phyloP scores from a whole-genome alignment of 2,113 vertebrate species.

The Rhinopomastus cyanomelas region DNA sequence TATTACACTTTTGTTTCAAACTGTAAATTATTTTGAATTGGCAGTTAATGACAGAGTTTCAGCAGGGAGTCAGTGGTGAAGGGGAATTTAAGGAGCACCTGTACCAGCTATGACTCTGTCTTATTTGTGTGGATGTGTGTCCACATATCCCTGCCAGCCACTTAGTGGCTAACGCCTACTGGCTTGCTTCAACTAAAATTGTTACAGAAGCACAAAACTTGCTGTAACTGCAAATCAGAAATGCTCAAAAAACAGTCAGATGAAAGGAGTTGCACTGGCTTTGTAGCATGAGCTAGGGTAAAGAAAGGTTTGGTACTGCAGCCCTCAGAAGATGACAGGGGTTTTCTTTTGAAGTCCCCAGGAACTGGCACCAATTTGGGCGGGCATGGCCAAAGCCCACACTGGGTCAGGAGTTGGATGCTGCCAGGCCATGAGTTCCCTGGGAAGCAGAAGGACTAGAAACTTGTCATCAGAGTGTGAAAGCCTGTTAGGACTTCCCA shows the following conservation, averaged over 20 bases:
- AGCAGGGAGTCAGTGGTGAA: neutral
- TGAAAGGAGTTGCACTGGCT: neutral
- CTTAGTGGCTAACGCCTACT: neutral
- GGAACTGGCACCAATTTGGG: accelerated
- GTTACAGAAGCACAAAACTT: neutral
- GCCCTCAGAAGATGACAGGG: neutral
- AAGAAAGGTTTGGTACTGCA: neutral
- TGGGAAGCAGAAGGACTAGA: neutral
- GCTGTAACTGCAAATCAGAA: neutral
- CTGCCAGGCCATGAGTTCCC: neutral
- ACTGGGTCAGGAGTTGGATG: neutral
- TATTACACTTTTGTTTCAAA: neutral
- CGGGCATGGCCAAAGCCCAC: neutral
- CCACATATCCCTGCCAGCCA: neutral
- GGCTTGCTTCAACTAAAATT: neutral
- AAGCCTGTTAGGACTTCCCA: neutral
- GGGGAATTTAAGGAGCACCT: neutral
- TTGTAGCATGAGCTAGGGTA: neutral
- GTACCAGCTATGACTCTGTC: neutral
- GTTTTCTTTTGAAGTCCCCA: neutral
- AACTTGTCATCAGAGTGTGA: neutral
- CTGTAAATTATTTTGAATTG: neutral
- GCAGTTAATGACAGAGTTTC: neutral
- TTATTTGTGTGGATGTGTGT: neutral
- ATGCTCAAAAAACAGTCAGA: neutral